A percentile compares a stretch with the other conserved stretches of the same genome.
Conservation (phyloP, 2,888 invertebrate species). For the Mesoligia furuncula region DNA sequence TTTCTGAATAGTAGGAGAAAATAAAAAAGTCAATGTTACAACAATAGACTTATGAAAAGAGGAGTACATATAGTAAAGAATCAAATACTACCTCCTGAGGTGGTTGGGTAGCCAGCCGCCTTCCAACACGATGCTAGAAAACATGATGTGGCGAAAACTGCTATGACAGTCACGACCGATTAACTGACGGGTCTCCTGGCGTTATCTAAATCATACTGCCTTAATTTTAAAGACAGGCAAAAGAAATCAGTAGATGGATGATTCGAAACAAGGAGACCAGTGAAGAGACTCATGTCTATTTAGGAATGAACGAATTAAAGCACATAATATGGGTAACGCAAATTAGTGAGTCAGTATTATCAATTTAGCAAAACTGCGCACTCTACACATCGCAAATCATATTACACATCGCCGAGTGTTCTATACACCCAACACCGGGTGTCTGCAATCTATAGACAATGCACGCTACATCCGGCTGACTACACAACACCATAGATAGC, state of each 20-base stretch:
- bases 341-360: conserved; percentile 1
- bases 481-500: conserved; percentile 30
- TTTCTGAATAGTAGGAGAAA: neutral
- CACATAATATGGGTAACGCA: neutral
- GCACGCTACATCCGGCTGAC: conserved; percentile 58
- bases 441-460: conserved; percentile 49
- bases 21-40: neutral
- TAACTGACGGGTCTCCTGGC: no score
- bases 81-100: neutral
- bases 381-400: conserved; percentile 23
- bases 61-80: neutral
- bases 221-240: neutral
- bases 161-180: neutral
- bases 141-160: neutral
- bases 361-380: conserved; percentile 23
- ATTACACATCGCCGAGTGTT: conserved; percentile 37
- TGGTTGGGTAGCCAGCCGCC: neutral
- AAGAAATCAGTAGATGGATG: neutral
- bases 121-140: neutral
- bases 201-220: neutral
- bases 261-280: neutral
- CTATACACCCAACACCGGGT: conserved; percentile 24
- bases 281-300: neutral
- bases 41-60: neutral
- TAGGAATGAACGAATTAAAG: neutral